phyloP scores from a whole-genome alignment of 2,113 vertebrate species.

The Passer montanus region DNA sequence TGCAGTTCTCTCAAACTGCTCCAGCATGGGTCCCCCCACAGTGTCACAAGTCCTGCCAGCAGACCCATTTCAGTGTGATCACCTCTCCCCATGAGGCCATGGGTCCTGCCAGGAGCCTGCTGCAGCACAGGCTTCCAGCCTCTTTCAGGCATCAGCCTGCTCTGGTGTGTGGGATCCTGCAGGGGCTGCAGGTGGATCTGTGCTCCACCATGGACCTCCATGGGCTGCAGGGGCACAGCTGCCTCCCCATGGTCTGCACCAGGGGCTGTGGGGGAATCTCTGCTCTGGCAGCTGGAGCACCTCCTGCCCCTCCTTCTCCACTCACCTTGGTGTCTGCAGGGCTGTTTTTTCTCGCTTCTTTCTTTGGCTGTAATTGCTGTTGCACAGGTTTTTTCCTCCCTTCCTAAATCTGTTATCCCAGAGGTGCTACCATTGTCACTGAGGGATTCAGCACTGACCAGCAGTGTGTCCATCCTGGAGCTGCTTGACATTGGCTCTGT shows the following conservation, averaged over 20 bases:
- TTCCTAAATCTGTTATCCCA: not conserved
- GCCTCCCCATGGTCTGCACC: not conserved
- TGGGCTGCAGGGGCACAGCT: not conserved
- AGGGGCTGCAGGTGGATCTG: not conserved
- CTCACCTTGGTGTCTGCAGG: not conserved
- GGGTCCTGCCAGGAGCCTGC: not conserved
- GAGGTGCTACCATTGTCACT: not conserved
- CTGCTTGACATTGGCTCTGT: not conserved
- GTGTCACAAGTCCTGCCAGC: not conserved
- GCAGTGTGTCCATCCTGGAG: not conserved
- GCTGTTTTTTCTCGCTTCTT: not conserved
- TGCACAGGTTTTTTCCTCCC: not conserved
- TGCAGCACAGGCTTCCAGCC: not conserved
- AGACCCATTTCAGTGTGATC: not conserved
- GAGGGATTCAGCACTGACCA: not conserved
- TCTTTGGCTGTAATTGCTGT: not conserved
- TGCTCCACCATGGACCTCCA: not conserved
- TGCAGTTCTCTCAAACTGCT: not conserved
- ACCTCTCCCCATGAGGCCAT: not conserved
- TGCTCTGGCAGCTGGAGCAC: not conserved
- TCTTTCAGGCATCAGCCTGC: not conserved
- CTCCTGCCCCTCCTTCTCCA: not conserved
- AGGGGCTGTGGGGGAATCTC: not conserved
- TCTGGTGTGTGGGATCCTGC: not conserved
- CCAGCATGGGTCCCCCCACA: fast-evolving